Base-by-base conservation (phyloP, 2,888 invertebrate genomes). In the Litoditis marina region DNA sequence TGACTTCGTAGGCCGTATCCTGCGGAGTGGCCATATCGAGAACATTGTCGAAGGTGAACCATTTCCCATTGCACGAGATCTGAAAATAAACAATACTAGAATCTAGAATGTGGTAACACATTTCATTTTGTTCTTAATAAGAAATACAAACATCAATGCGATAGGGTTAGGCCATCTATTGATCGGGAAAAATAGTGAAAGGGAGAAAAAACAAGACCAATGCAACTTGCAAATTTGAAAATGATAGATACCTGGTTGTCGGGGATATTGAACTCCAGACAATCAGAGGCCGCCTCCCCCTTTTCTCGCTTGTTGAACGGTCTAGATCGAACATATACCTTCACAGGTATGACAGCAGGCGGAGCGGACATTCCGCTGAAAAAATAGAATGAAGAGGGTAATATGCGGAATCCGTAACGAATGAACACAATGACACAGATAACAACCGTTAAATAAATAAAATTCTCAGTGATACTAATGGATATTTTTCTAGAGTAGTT, bases 11-110 rank as follows among this genome's bases (percentile, higher is more conserved):
- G 58, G 96, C 89, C 85, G 94, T 94, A 84, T 92, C 88, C 49
- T 78, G 85, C 64, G 89, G 89, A 0, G 92, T 90, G 73, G 89
- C 89, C 27, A 88, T 88, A 59, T 90, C 91, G 84, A 94, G 96
- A 31, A 94, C 92, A 46, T 91, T 89, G 84, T 96, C 96, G 83
- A 94, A 96, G 4, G 91, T 91, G 83, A 93, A 96, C 0, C 89
- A 28, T 25, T 57, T 57, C 3, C 50, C 51, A 39, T 49, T 57
- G 19, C 58, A 58, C 4, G 22, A 49, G 7, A 62, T 25, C 62
- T 62, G 25, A 50, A 57, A 3, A n/a, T 27, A 34, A 31, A 61
- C n/a, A 50, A 4, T 25, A 50, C 16, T 28, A n/a, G n/a, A n/a
- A n/a, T n/a, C n/a, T n/a, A n/a, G n/a, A n/a, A n/a, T n/a, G n/a